Evolutionary conservation across 2,113 vertebrate genomes (phyloP).

Genomic region (Caretta caretta): DNA sequence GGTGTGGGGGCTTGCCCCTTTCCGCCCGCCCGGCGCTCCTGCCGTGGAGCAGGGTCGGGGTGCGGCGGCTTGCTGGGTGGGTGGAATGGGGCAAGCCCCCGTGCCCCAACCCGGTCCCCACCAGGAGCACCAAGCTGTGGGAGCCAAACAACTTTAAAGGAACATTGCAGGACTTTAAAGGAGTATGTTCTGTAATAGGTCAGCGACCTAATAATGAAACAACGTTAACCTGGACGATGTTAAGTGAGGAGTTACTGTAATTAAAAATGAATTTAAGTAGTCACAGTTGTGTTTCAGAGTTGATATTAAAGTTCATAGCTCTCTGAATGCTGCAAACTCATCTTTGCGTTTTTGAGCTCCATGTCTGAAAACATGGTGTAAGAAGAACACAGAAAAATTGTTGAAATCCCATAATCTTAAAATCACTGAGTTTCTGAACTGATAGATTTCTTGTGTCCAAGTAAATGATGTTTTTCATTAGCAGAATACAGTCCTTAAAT

Average conservation of each 20-base stretch:
- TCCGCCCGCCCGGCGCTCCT: no score
- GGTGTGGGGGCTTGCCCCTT: no score
- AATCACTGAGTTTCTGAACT: not conserved
- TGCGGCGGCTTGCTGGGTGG: no score
- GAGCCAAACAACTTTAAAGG: no score
- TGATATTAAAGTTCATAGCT: not conserved
- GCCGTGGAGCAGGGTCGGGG: no score
- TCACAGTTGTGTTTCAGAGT: not conserved
- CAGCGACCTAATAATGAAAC: no score
- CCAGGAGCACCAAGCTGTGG: no score
- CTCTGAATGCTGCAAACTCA: not conserved
- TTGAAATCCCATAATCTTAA: not conserved
- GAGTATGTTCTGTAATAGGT: no score
- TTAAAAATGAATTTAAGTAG: not conserved
- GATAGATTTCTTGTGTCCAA: not conserved
- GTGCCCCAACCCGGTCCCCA: no score
- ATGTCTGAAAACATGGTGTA: not conserved
- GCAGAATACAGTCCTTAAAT: not conserved
- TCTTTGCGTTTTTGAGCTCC: not conserved
- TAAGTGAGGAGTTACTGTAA: not conserved
- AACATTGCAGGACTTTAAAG: no score
- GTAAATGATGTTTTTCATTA: not conserved
- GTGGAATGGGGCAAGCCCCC: no score
- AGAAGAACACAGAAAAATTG: not conserved
- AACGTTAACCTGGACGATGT: no score